Evolutionary conservation across 2,113 vertebrate genomes (phyloP).

Genomic region (Panthera leo): DNA sequence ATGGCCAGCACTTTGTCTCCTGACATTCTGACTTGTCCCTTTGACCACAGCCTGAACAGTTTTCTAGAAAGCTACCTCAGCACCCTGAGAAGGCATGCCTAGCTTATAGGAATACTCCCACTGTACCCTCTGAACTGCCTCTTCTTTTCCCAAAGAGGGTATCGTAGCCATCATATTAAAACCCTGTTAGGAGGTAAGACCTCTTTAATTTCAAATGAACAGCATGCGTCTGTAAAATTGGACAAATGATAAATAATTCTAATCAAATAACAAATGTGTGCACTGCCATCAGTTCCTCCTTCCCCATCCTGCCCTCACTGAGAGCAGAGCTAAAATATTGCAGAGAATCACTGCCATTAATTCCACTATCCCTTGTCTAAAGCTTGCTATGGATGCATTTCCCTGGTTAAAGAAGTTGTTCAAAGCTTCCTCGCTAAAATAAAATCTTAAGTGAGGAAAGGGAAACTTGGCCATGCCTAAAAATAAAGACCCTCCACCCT

Average conservation of each 20-base stretch:
- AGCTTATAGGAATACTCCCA: not conserved
- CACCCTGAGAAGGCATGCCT: not conserved
- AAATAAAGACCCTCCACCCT: slow-evolving; percentile 84
- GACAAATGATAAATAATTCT: slow-evolving; percentile 46
- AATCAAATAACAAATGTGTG: slow-evolving; percentile 13
- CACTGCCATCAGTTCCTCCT: not conserved
- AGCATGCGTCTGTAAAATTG: not conserved
- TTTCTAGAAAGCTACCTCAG: not conserved
- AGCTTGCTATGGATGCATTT: slow-evolving; percentile 58
- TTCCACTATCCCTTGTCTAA: slow-evolving; percentile 56
- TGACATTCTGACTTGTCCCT: not conserved
- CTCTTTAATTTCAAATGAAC: not conserved
- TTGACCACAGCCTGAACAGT: not conserved
- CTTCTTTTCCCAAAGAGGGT: not conserved
- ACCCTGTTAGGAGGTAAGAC: not conserved
- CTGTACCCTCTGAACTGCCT: not conserved
- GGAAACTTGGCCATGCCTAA: slow-evolving; percentile 86
- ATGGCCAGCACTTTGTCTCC: not conserved
- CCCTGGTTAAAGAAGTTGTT: slow-evolving; percentile 70
- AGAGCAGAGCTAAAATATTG: slow-evolving; percentile 64
- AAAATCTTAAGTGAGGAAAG: slow-evolving; percentile 83
- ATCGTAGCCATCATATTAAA: not conserved
- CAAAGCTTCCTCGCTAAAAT: slow-evolving; percentile 80
- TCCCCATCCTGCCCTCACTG: slow-evolving; percentile 40
- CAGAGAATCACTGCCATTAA: not conserved